These are phyloP conservation scores for Pseudococcus jackbeardsleyi DNA, from an alignment of 2,888 invertebrate genomes.

Conservation along the genomic window DNA sequence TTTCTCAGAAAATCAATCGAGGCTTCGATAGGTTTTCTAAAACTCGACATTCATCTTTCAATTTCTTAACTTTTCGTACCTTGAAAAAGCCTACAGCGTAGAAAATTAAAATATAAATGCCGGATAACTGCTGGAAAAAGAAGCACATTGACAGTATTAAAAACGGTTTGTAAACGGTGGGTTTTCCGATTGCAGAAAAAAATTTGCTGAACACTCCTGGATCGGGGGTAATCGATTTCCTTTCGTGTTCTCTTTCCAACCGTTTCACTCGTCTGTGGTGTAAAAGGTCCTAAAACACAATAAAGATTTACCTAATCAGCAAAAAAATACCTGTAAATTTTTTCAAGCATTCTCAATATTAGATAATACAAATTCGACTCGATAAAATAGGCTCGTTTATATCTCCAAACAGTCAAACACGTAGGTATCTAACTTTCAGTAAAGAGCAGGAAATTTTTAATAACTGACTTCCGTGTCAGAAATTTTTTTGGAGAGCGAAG, in stretches of 20 bases:
- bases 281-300: constrained; percentile 70
- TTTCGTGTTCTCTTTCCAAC: constrained; percentile 73
- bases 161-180: constrained; percentile 76
- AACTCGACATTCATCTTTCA: neutral
- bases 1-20: neutral
- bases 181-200: constrained; percentile 68
- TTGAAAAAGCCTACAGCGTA: constrained; percentile 76
- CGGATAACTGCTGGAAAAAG: constrained; percentile 75
- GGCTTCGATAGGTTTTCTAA: too few relatives aligned
- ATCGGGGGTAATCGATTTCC: constrained; percentile 70
- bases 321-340: too few relatives aligned
- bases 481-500: too few relatives aligned
- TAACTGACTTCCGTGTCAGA: too few relatives aligned
- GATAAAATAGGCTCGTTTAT: too few relatives aligned
- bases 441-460: too few relatives aligned
- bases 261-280: constrained; percentile 73
- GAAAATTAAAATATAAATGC: constrained; percentile 76
- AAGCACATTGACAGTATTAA: constrained; percentile 74
- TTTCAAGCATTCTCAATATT: too few relatives aligned
- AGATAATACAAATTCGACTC: too few relatives aligned
- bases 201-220: neutral
- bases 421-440: too few relatives aligned
- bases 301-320: too few relatives aligned
- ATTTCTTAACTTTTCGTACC: constrained; percentile 68
- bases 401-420: too few relatives aligned